phyloP scores from a whole-genome alignment of 2,797 vertebrate genomes.

The Vultur gryphus region DNA sequence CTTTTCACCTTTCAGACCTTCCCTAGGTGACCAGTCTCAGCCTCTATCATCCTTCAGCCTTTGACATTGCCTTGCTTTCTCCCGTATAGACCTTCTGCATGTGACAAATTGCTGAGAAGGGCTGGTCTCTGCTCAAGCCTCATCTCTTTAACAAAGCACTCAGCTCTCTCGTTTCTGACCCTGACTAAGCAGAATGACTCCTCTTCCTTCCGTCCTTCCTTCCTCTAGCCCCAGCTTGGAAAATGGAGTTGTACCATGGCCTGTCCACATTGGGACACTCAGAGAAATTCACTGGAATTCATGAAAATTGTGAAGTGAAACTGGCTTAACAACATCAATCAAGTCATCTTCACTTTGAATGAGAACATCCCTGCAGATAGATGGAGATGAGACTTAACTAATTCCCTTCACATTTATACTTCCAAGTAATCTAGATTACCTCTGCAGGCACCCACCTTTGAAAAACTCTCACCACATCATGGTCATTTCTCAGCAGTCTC shows the following conservation, averaged over 20 bases:
- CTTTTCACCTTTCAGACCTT: not conserved
- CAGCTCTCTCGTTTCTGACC: not conserved
- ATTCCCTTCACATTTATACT: not conserved
- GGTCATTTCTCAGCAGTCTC: not conserved
- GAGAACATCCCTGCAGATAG: not conserved
- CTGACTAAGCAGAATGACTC: not conserved
- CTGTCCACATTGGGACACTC: not conserved
- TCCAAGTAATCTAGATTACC: not conserved
- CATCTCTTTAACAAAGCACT: not conserved
- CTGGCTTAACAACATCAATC: not conserved
- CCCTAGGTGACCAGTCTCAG: not conserved
- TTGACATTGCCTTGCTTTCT: not conserved
- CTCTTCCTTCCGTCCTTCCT: not conserved
- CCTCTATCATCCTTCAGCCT: not conserved
- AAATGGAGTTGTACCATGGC: not conserved
- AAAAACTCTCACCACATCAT: not conserved
- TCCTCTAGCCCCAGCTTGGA: not conserved
- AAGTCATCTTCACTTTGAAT: not conserved
- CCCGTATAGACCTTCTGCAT: accelerated
- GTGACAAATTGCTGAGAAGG: not conserved
- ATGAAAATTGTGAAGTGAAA: not conserved
- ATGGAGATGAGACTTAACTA: not conserved
- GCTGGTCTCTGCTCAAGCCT: not conserved
- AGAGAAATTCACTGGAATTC: not conserved
- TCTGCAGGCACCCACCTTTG: not conserved